phyloP scores from a whole-genome alignment of 2,797 vertebrate genomes.

The Poeciliopsis turneri region DNA sequence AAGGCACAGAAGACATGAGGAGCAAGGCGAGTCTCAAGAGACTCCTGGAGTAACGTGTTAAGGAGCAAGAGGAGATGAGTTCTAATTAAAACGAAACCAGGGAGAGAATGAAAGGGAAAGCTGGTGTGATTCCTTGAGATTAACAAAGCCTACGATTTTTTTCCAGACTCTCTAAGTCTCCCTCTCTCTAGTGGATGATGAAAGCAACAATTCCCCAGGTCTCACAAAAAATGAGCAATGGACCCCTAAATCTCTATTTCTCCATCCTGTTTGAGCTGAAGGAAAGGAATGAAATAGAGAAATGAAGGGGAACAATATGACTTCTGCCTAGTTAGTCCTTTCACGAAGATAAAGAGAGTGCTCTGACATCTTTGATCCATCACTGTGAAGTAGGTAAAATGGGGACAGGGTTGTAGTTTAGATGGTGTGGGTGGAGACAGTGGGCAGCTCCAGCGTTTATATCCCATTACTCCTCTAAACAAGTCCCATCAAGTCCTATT shows the following conservation, averaged over 20 bases:
- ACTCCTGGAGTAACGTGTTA: conserved; percentile 57
- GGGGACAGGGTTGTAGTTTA: conserved; percentile 28
- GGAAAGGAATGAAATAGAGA: conserved; percentile 50
- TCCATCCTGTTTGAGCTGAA: conserved; percentile 32
- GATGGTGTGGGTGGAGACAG: conserved; percentile 55
- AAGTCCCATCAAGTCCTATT: conserved; percentile 70
- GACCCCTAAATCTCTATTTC: conserved; percentile 53
- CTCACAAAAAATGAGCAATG: conserved; percentile 66
- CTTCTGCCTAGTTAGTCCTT: conserved; percentile 49
- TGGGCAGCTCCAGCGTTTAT: conserved; percentile 58
- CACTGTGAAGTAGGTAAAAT: conserved; percentile 51
- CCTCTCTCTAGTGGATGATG: conserved; percentile 48
- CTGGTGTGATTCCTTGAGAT: conserved; percentile 58
- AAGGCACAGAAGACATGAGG: conserved; percentile 25
- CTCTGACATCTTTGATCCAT: conserved; percentile 68
- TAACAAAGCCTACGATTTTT: conserved; percentile 42
- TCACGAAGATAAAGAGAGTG: conserved; percentile 57
- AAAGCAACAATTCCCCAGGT: conserved; percentile 53
- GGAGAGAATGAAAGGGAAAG: conserved; percentile 49
- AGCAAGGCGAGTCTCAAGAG: conserved; percentile 46
- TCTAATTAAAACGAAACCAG: conserved; percentile 66
- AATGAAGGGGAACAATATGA: conserved; percentile 56
- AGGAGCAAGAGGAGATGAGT: conserved; percentile 53
- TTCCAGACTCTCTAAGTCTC: neutral
- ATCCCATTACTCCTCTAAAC: conserved; percentile 73